Conservation (phyloP, 2,888 invertebrate genomes). For the Limulus polyphemus region DNA sequence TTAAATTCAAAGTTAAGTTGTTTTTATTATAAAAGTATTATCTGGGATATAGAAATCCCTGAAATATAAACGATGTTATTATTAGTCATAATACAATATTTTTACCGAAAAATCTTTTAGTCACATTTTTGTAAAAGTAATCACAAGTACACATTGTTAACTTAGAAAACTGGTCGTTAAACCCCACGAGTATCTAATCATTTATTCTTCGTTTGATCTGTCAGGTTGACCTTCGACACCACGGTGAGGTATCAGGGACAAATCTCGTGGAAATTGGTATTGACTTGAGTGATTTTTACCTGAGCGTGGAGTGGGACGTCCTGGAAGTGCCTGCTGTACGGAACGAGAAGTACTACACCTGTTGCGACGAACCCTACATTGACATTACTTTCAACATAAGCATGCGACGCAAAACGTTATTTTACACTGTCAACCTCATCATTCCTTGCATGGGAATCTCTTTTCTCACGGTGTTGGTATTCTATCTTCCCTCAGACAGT, state of each 20-base stretch:
- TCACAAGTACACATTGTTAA: too few relatives aligned
- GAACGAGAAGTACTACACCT: slow-evolving; percentile 83
- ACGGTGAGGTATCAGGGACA: slow-evolving; percentile 66
- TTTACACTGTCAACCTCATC: slow-evolving; percentile 89
- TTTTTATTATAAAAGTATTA: too few relatives aligned
- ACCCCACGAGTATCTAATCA: too few relatives aligned
- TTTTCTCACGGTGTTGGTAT: slow-evolving; percentile 82
- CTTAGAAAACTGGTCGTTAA: too few relatives aligned
- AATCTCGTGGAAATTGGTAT: slow-evolving; percentile 79
- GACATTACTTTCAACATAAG: slow-evolving; percentile 96
- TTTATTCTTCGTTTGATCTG: slow-evolving; percentile 9
- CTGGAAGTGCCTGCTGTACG: slow-evolving; percentile 87
- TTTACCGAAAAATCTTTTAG: too few relatives aligned
- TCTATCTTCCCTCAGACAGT: slow-evolving; percentile 88
- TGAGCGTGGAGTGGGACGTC: slow-evolving; percentile 98
- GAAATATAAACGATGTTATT: too few relatives aligned
- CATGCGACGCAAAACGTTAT: slow-evolving; percentile 83
- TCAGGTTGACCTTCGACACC: slow-evolving; percentile 73
- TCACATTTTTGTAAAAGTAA: too few relatives aligned
- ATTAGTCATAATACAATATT: too few relatives aligned
- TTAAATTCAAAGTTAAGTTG: too few relatives aligned
- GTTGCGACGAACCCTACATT: slow-evolving; percentile 87
- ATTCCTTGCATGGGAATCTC: slow-evolving; percentile 83
- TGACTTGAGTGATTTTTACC: slow-evolving; percentile 94
- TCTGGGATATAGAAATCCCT: too few relatives aligned